A percentile compares a stretch with the other conserved stretches of the same genome.
Evolutionary conservation across 2,797 vertebrate species (phyloP).

Genomic region (Phalanger gymnotis): DNA sequence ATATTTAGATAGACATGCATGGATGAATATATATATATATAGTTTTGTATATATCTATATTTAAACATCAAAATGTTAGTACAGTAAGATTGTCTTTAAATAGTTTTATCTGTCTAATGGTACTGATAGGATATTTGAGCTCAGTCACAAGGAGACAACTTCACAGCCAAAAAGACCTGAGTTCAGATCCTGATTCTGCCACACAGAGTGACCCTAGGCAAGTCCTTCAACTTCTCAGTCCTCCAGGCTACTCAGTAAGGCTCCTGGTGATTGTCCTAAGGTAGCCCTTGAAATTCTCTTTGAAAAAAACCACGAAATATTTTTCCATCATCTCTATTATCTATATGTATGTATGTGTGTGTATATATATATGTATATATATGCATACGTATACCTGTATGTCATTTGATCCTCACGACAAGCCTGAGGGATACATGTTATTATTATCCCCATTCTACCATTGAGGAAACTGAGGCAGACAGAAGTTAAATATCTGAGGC

Average conservation of each 20-base stretch:
- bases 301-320: neutral
- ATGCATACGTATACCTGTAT: neutral
- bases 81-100: neutral
- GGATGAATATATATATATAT: neutral
- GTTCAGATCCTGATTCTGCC: neutral
- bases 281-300: neutral
- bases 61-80: neutral
- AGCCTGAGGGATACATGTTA: neutral
- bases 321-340: constrained; percentile 19
- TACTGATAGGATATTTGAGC: neutral
- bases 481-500: neutral
- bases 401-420: neutral
- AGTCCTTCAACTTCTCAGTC: neutral
- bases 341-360: no score
- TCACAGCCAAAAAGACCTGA: neutral
- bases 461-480: neutral
- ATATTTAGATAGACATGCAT: neutral
- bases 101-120: neutral
- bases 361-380: no score
- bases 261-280: neutral
- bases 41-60: neutral
- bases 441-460: neutral
- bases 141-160: neutral
- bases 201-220: neutral
- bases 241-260: neutral